phyloP scores from a whole-genome alignment of 2,113 vertebrate genomes.

The Psammodynastes pulverulentus region DNA sequence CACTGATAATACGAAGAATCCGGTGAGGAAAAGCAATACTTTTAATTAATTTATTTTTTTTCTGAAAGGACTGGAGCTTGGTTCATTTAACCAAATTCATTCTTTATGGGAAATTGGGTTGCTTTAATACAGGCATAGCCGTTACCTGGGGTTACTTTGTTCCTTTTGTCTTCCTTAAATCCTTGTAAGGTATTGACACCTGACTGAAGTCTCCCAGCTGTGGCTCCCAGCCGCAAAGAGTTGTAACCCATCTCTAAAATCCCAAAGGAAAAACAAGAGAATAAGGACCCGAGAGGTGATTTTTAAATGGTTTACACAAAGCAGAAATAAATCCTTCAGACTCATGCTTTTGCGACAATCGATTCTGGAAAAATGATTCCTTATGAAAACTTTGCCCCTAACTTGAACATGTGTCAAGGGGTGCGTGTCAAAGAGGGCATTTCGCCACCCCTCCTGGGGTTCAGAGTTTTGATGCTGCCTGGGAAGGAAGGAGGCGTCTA shows the following conservation, averaged over 20 bases:
- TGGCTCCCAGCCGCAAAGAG: slow-evolving; percentile 88
- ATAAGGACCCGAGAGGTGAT: background rate
- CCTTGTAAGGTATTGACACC: slow-evolving; percentile 92
- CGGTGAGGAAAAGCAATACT: background rate
- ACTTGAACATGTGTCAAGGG: background rate
- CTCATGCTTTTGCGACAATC: background rate
- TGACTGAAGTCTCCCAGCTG: slow-evolving; percentile 86
- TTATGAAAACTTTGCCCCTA: background rate
- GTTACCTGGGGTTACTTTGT: slow-evolving; percentile 88
- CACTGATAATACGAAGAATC: background rate
- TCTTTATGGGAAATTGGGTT: background rate
- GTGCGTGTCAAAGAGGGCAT: background rate
- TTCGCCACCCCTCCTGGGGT: background rate
- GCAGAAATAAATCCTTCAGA: too few relatives aligned
- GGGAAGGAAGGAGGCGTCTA: background rate
- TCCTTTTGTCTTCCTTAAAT: slow-evolving; percentile 98
- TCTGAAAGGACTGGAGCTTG: background rate
- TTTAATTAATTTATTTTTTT: too few relatives aligned
- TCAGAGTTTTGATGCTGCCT: background rate
- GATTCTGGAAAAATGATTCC: background rate
- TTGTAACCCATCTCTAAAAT: slow-evolving; percentile 84
- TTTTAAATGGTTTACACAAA: background rate
- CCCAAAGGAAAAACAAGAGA: background rate
- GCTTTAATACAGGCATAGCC: background rate
- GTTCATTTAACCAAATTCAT: background rate